A percentile compares a stretch with the other conserved stretches of the same genome.
Evolutionary conservation across 2,888 invertebrate species (phyloP).

Genomic region (Stenotaenia linearis): DNA sequence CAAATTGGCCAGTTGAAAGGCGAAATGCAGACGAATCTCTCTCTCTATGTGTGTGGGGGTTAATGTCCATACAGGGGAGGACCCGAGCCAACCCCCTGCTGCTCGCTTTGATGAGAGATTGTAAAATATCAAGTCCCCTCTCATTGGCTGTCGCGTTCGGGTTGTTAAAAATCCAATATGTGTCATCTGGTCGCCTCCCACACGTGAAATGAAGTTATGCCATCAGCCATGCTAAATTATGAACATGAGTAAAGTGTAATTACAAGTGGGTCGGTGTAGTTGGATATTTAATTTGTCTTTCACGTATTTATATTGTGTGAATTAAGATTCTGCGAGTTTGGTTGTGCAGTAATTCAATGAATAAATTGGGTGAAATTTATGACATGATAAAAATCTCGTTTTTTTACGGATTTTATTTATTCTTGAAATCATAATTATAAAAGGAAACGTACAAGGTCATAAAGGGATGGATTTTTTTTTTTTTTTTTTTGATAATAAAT

Average conservation of each 20-base stretch:
- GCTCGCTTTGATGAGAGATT: not conserved
- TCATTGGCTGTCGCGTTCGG: not conserved
- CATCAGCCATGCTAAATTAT: not conserved
- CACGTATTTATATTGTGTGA: not conserved
- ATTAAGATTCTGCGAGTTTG: too few relatives aligned
- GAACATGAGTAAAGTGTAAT: not conserved
- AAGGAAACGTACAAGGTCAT: too few relatives aligned
- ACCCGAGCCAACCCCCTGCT: not conserved
- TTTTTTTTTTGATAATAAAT: too few relatives aligned
- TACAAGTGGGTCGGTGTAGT: not conserved
- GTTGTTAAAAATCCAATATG: not conserved
- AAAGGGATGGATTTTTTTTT: not conserved
- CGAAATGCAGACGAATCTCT: not conserved
- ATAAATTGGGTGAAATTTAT: not conserved
- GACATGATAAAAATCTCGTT: not conserved
- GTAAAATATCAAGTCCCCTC: not conserved
- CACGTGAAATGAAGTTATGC: constrained; percentile 7
- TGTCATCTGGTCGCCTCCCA: constrained; percentile 11
- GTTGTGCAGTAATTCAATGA: not conserved
- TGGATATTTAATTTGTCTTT: too few relatives aligned
- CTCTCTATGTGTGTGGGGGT: not conserved
- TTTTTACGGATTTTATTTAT: not conserved
- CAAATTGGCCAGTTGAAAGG: constrained; percentile 15
- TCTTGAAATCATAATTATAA: too few relatives aligned
- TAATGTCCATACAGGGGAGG: constrained; percentile 1